Evolutionary conservation across 2,797 vertebrate genomes (phyloP), one percentile per base, ranked within the genome.

Genomic region (Poeciliopsis turneri): DNA sequence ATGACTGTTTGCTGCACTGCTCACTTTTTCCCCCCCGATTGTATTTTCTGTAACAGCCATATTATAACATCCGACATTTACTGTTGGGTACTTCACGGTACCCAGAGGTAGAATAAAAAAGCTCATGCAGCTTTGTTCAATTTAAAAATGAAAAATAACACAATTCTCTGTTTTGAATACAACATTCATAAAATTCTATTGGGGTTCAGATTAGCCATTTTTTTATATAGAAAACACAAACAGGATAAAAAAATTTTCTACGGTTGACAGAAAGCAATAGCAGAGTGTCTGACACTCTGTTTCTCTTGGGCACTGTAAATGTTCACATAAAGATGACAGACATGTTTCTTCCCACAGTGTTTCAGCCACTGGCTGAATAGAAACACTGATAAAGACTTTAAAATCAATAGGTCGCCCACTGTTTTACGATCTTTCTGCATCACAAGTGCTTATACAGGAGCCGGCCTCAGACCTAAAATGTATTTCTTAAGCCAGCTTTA

Each of bases 361-460:
- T 92, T 81, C 82, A 64, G 90, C 89, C 90, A 83, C 77, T 47
- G 88, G 93, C 91, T 86, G 87, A 88, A 87, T 86, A 88, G 86
- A 92, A 90, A 89, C 91, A 89, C 88, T 78, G 91, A 92, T 88
- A 92, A 90, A 87, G 89, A 90, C 82, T 59, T 74, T 71, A 77
- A 90, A 91, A 94, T 94, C 93, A 89, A 95, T 95, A 94, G 83
- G 85, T 85, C 77, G 55, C 90, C 87, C 83, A 0, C 77, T 93
- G 92, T 84, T 95, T 95, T 95, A 94, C 93, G 94, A 92, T 91
- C 87, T 88, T 81, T 83, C 77, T 76, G 81, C 84, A 78, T 86
- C 88, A 92, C 86, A 81, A 94, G 79, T 89, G 92, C 91, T 94
- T 94, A 93, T 90, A 88, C 91, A 91, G 94, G 92, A 91, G 76